phyloP scores from a whole-genome alignment of 2,113 vertebrate species.

The Clarias gariepinus region DNA sequence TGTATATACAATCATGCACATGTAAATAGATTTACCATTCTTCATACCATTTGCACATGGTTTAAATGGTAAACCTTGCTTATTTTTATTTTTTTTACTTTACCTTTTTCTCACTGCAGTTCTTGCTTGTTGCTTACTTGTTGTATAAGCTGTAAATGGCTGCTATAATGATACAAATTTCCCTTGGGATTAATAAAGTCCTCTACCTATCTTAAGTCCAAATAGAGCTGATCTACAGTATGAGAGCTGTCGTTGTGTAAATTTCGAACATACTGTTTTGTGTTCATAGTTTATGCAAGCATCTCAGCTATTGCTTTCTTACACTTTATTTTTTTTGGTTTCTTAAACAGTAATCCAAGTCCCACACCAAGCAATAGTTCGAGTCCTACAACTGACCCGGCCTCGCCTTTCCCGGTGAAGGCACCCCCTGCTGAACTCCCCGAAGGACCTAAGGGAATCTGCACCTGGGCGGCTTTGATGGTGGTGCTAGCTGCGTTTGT shows the following conservation, averaged over 20 bases:
- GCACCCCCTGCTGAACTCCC: conserved; percentile 60
- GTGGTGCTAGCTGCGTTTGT: conserved; percentile 81
- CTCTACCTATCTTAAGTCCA: too few relatives aligned
- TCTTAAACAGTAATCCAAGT: conserved; percentile 20
- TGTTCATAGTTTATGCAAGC: neutral
- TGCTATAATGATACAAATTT: too few relatives aligned
- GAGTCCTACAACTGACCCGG: conserved; percentile 55
- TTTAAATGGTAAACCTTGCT: too few relatives aligned
- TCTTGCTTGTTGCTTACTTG: too few relatives aligned
- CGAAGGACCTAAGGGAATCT: conserved; percentile 71
- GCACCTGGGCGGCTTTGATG: conserved; percentile 75
- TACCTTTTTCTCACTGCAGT: too few relatives aligned
- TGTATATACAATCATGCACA: too few relatives aligned
- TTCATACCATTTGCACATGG: too few relatives aligned
- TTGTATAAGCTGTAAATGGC: too few relatives aligned
- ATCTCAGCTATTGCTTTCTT: neutral
- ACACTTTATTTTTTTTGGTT: neutral
- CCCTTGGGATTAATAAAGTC: too few relatives aligned
- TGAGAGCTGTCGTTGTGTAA: neutral
- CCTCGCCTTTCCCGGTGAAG: conserved; percentile 45
- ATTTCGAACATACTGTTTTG: neutral
- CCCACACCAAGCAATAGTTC: conserved; percentile 63
- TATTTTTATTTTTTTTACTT: too few relatives aligned
- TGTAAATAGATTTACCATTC: too few relatives aligned
- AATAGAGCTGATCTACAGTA: neutral